Conservation (phyloP, 2,113 vertebrate species). For the Hemiprocne comata region DNA sequence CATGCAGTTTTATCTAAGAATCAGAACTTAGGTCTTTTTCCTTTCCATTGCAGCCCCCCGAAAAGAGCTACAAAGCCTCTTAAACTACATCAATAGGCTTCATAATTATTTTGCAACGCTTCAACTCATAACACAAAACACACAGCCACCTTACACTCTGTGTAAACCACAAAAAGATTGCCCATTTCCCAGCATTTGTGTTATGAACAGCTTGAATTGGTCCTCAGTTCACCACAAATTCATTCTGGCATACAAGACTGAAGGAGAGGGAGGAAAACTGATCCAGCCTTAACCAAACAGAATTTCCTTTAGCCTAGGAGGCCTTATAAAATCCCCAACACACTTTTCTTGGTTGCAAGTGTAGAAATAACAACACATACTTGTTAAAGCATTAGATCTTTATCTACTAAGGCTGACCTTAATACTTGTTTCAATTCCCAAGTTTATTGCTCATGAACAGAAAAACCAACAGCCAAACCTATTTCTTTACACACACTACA, state of each 20-base stretch:
- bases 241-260: background rate
- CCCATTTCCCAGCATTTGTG: background rate
- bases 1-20: background rate
- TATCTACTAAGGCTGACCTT: background rate
- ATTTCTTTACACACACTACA: background rate
- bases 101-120: background rate
- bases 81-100: background rate
- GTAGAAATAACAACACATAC: background rate
- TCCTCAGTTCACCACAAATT: background rate
- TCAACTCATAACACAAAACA: background rate
- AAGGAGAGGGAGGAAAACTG: rapidly evolving
- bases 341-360: background rate
- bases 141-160: background rate
- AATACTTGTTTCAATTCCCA: background rate
- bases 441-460: background rate
- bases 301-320: background rate
- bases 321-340: background rate
- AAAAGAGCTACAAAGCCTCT: background rate
- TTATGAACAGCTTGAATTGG: background rate
- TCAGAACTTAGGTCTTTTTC: background rate
- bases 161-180: background rate
- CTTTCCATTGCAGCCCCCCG: background rate
- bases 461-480: background rate
- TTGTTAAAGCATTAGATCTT: background rate
- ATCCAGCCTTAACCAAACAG: background rate